Evolutionary conservation across 2,888 invertebrate species (phyloP), one percentile per base, ranked within the genome.

Genomic region (Auanema sp.): DNA sequence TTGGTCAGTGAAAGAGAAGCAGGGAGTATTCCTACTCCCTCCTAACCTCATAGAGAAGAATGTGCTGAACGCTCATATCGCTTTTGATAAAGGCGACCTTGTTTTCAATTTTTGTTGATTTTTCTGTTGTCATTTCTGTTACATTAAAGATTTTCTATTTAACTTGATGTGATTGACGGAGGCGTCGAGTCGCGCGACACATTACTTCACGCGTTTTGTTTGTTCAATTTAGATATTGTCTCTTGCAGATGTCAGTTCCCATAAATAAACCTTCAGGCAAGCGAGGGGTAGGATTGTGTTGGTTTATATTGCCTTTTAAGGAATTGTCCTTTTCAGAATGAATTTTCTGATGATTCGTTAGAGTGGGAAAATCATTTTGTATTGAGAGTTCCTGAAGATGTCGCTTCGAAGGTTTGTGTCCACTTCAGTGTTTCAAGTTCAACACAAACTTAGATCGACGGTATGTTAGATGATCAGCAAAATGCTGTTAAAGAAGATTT

Each of bases 311-410:
- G 33, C 33, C 33, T 8, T 33, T 8, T 33, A 33, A 33, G 33
- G 33, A 33, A 33, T 33, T 33, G n/a, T 33, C 33, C 8, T 3
- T 47, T 47, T 5, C 6, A 47, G 21, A 47, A 3, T 18, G 61
- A 62, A 1, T 40, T 69, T 3, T 54, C 65, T 16, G 72, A 75
- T 23, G 71, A 75, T 42, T 71, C 72, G 10, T 71, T 62, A 18
- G 81, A 81, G 23, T 81, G 79, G 75, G 81, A 81, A 60, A 79
- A 75, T 55, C 80, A 81, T 65, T 25, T 77, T 5, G 60, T 81
- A 24, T 44, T 81, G 3, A 70, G 81, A 43, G 76, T 81, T 16
- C 81, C 81, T 0, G 60, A 64, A n/a, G 74, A 79, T 52, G 66
- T 76, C 40, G 76, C 75, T 5, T 57, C 58, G n/a, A 49, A 54